Conservation (phyloP, 2,888 invertebrate species). For the Limnephilus marmoratus region DNA sequence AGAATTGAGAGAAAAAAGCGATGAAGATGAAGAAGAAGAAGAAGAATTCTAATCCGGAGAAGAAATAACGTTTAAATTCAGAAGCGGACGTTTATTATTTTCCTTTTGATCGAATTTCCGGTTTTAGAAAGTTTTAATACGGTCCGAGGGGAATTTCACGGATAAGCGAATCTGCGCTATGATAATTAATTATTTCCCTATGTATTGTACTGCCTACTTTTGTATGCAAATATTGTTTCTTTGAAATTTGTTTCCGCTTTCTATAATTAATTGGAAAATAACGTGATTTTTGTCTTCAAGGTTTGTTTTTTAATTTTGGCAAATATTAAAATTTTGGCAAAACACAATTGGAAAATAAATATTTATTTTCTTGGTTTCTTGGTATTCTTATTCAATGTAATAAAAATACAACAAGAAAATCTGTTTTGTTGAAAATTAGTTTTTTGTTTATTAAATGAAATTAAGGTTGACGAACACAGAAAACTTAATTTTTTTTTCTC, state of each 20-base stretch:
- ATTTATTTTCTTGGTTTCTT: not conserved
- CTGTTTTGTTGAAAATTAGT: too few relatives aligned
- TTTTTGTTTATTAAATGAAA: too few relatives aligned
- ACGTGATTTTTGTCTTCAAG: not conserved
- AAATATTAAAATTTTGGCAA: not conserved
- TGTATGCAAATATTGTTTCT: not conserved
- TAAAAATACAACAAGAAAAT: not conserved
- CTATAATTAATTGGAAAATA: not conserved
- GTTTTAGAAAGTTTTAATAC: conserved; percentile 45
- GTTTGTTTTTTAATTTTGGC: not conserved
- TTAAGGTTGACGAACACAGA: too few relatives aligned
- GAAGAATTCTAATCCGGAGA: not conserved
- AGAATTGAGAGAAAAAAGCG: not conserved
- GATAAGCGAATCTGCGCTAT: conserved; percentile 12
- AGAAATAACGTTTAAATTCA: conserved; percentile 33
- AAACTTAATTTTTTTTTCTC: too few relatives aligned
- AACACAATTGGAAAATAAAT: not conserved
- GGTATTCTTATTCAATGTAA: not conserved
- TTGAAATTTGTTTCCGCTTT: not conserved
- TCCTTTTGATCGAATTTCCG: conserved; percentile 44
- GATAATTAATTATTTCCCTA: conserved; percentile 8
- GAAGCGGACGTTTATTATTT: conserved; percentile 40
- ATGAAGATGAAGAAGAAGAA: not conserved
- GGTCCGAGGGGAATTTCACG: conserved; percentile 16
- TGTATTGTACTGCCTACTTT: not conserved